Evolutionary conservation across 2,797 vertebrate species (phyloP), one percentile per base, ranked within the genome.

Genomic region (Taeniopygia guttata): DNA sequence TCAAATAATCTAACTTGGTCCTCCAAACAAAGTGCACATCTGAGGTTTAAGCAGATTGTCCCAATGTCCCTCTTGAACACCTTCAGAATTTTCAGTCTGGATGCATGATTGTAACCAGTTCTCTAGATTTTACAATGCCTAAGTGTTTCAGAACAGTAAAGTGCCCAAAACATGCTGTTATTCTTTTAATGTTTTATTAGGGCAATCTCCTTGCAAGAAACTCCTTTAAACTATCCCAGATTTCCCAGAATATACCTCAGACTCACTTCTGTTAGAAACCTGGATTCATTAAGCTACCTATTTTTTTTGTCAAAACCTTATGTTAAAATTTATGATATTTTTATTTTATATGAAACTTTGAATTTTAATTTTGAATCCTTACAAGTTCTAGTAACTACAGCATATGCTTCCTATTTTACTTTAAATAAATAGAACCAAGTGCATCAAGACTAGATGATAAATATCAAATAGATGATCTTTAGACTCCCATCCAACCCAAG

Each of bases 351-450:
- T 55, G 22, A 82, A 87, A 93, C 8, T 86, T 89, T 86, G 72
- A 79, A 89, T 92, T 94, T 93, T 83, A 72, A 75, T 91, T 90
- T 62, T 56, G 21, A 77, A 73, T 55, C 42, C n/a, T 85, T 81
- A 43, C 20, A 21, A 76, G 14, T 11, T 76, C 88, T 87, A 88
- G 42, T 55, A 90, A 74, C 68, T 66, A 27, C 29, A 88, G 16
- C 27, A 45, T 22, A 52, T 82, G n/a, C 15, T 66, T 30, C 21
- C 5, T 60, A 59, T 76, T 82, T 89, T 68, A 42, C 21, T 88
- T 92, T 67, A 46, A 73, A 30, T 74, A 93, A 84, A 79, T 38
- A 81, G 46, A 92, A 45, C 13, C 30, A 29, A 81, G 56, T 72
- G 52, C 43, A 78, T 70, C 26, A 46, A 83, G 49, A 64, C 25